Conservation (phyloP, 2,888 invertebrate genomes). For the Xestia sexstrigata region DNA sequence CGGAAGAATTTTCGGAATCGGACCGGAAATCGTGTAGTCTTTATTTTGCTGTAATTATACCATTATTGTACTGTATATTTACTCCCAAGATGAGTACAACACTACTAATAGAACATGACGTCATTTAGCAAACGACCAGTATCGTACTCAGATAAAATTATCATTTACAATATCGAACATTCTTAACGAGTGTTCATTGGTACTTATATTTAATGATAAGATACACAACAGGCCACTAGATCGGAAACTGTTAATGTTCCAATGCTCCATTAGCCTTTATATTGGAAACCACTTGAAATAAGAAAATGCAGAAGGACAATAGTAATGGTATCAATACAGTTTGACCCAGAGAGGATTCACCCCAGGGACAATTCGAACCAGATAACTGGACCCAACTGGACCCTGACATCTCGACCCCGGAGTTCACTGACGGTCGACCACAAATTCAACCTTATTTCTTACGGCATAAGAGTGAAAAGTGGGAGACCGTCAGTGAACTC, state of each 20-base stretch:
- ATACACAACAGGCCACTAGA: slow-evolving; percentile 56
- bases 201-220: slow-evolving; percentile 62
- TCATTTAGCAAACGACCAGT: slow-evolving; percentile 22
- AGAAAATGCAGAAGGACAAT: slow-evolving; percentile 27
- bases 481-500: too few relatives aligned
- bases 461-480: too few relatives aligned
- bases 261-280: slow-evolving; percentile 56
- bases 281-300: background rate
- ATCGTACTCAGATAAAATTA: slow-evolving; percentile 30
- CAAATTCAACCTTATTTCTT: too few relatives aligned
- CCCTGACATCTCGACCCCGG: background rate
- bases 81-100: background rate
- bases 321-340: background rate
- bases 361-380: background rate
- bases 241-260: slow-evolving; percentile 62
- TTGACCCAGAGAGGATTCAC: background rate
- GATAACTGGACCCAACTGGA: background rate
- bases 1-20: background rate
- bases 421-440: too few relatives aligned
- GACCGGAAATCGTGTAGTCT: background rate
- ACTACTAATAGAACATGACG: background rate
- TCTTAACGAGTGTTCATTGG: slow-evolving; percentile 37
- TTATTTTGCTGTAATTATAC: background rate
- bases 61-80: background rate
- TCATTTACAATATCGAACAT: slow-evolving; percentile 32